phyloP scores from a whole-genome alignment of 2,888 invertebrate species.

The Cyrtodaria siliqua region DNA sequence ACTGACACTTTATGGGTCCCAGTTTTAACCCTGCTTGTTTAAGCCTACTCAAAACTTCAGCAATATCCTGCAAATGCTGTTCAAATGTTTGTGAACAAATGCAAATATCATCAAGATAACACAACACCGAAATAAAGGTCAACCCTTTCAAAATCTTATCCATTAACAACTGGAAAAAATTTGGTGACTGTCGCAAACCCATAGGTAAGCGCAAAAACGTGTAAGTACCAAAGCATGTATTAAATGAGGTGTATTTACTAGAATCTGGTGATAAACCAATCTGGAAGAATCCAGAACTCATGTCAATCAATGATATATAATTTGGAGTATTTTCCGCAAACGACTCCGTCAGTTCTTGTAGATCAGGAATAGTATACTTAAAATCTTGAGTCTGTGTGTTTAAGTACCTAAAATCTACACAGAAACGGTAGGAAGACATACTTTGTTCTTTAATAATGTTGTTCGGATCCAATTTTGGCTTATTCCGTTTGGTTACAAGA shows the following conservation, averaged over 20 bases:
- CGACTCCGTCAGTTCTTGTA: conserved; percentile 55
- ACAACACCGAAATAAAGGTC: conserved; percentile 45
- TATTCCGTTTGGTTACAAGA: conserved; percentile 31
- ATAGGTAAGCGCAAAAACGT: conserved; percentile 57
- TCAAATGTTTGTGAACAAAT: conserved; percentile 46
- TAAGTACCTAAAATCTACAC: conserved; percentile 46
- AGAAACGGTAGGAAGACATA: conserved; percentile 36
- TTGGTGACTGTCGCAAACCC: conserved; percentile 49
- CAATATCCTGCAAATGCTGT: conserved; percentile 34
- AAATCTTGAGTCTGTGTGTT: conserved; percentile 54
- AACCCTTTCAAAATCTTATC: conserved; percentile 50
- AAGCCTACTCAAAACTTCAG: conserved; percentile 41
- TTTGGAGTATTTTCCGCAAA: conserved; percentile 51
- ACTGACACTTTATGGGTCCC: conserved; percentile 30
- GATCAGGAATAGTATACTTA: conserved; percentile 34
- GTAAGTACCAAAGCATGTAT: conserved; percentile 52
- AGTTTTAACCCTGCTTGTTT: conserved; percentile 42
- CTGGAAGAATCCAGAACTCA: conserved; percentile 60
- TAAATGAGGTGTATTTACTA: conserved; percentile 53
- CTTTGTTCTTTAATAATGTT: conserved; percentile 34
- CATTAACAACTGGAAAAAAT: conserved; percentile 59
- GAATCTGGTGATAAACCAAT: conserved; percentile 31
- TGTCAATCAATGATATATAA: conserved; percentile 52
- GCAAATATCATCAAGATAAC: conserved; percentile 54
- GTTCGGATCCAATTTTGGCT: conserved; percentile 22